A percentile compares a stretch with the other conserved stretches of the same genome.
phyloP scores from a whole-genome alignment of 2,113 vertebrate species.

The Anas platyrhynchos region DNA sequence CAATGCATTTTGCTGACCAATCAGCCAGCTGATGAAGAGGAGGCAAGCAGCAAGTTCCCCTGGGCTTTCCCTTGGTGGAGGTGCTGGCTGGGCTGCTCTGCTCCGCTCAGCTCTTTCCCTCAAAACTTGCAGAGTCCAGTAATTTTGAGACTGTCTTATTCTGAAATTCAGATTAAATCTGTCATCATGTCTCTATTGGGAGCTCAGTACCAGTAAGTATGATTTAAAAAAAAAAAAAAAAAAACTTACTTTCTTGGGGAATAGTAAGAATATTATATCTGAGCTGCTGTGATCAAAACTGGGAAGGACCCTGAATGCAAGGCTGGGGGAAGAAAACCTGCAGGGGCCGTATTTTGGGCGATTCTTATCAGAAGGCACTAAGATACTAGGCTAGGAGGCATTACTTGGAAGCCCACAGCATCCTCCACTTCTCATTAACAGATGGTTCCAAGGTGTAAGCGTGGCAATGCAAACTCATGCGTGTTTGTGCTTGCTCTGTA shows the following conservation, averaged over 20 bases:
- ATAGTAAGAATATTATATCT: not conserved
- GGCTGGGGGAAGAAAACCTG: not conserved
- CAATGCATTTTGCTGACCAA: not conserved
- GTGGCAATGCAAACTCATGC: conserved; percentile 44
- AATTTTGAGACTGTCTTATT: not conserved
- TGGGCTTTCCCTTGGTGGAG: not conserved
- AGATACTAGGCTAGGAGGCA: not conserved
- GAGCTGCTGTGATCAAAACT: not conserved
- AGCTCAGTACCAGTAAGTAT: not conserved
- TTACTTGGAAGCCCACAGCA: not conserved
- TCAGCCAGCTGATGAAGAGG: not conserved
- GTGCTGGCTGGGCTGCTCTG: not conserved
- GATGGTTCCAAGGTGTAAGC: conserved; percentile 56
- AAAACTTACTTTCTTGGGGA: not conserved
- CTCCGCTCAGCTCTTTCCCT: not conserved
- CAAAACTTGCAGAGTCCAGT: not conserved
- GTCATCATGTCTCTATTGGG: not conserved
- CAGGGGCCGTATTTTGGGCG: not conserved
- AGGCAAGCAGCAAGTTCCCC: not conserved
- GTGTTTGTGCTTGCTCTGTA: conserved; percentile 54
- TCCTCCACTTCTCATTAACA: conserved; percentile 50
- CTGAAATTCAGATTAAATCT: not conserved
- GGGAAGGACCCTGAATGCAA: not conserved
- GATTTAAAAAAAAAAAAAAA: not conserved
- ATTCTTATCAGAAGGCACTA: not conserved